These are phyloP conservation scores for rat (Rattus norvegicus) DNA, from an alignment of 2,113 vertebrate species.

Conservation along the genomic window GRCr8 NC_086029.1:82436501-82437000, in stretches of 20 bases:
- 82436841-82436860: neutral
- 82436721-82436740: constrained; percentile 45
- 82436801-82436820: constrained; percentile 56
- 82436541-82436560: constrained; percentile 7
- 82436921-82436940: neutral
- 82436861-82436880: neutral
- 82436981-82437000: too few species aligned
- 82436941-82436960: neutral
- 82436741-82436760: neutral
- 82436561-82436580: constrained; percentile 11
- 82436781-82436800: neutral
- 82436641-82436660: constrained; percentile 29
- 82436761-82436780: constrained; percentile 67
- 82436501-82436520: neutral
- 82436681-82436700: constrained; percentile 29
- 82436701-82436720: constrained; percentile 16
- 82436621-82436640: neutral
- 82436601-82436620: neutral
- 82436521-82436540: neutral
- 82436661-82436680: neutral
- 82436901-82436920: constrained; percentile 43
- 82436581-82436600: constrained; percentile 3
- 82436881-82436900: neutral
- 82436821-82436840: neutral
- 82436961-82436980: too few species aligned